phyloP scores from a whole-genome alignment of 2,888 invertebrate species.

The Cheilosia impressa region DNA sequence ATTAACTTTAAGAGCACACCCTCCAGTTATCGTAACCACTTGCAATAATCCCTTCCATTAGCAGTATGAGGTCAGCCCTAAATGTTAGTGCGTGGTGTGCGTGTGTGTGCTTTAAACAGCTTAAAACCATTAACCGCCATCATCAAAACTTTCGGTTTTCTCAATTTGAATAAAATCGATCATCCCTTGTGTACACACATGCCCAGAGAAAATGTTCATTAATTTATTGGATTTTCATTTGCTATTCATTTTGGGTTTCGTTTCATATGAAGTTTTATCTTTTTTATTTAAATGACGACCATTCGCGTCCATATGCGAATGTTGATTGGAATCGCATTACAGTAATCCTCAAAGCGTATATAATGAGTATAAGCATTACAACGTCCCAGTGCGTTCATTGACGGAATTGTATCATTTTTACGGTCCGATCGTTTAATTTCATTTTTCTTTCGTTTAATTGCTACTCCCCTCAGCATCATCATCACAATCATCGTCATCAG shows the following conservation, averaged over 20 bases:
- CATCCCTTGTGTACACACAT: slow-evolving; percentile 25
- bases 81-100: slow-evolving; percentile 48
- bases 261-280: slow-evolving; percentile 7
- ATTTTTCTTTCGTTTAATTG: slow-evolving; percentile 41
- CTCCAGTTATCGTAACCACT: too few relatives aligned
- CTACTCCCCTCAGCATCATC: background rate
- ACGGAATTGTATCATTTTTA: slow-evolving; percentile 34
- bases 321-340: slow-evolving; percentile 42
- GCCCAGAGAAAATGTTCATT: slow-evolving; percentile 29
- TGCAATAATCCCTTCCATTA: background rate
- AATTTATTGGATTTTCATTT: slow-evolving; percentile 50
- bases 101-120: slow-evolving; percentile 49
- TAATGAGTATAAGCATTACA: slow-evolving; percentile 15
- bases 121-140: slow-evolving; percentile 32
- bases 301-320: slow-evolving; percentile 10
- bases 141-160: slow-evolving; percentile 12
- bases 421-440: slow-evolving; percentile 24
- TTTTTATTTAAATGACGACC: slow-evolving; percentile 13
- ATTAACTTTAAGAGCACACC: too few relatives aligned
- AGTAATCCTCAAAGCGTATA: slow-evolving; percentile 28
- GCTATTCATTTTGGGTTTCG: slow-evolving; percentile 17
- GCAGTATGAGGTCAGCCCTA: slow-evolving; percentile 40
- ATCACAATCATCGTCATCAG: background rate
- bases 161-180: slow-evolving; percentile 29
- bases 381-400: background rate